phyloP scores from a whole-genome alignment of 2,797 vertebrate genomes.

The Mormyrops attenuatus region DNA sequence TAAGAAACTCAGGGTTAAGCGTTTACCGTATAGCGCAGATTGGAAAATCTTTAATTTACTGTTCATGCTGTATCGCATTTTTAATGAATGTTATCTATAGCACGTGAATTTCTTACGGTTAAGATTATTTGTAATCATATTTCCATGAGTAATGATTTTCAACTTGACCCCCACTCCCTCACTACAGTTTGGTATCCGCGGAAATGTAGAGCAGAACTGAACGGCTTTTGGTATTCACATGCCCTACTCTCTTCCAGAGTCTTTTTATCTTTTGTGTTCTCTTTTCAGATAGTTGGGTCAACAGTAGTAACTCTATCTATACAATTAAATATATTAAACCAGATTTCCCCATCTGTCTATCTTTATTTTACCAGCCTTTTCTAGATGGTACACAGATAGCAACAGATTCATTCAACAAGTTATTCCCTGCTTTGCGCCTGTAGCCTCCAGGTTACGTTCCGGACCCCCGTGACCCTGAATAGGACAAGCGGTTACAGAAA shows the following conservation, averaged over 20 bases:
- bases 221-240: background rate
- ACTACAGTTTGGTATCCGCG: background rate
- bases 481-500: background rate
- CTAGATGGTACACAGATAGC: background rate
- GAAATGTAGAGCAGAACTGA: slow-evolving; percentile 35
- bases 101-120: slow-evolving; percentile 25
- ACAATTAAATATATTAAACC: slow-evolving; percentile 5
- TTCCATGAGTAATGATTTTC: slow-evolving; percentile 41
- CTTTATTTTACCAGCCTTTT: background rate
- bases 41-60: background rate
- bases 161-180: background rate
- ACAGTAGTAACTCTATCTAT: background rate
- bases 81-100: slow-evolving; percentile 29
- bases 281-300: background rate
- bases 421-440: background rate
- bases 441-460: background rate
- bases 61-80: slow-evolving; percentile 37
- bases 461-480: background rate
- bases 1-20: slow-evolving; percentile 51
- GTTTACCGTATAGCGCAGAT: slow-evolving; percentile 20
- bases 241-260: background rate
- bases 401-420: background rate
- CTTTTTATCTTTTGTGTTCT: background rate
- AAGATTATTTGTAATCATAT: slow-evolving; percentile 20
- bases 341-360: background rate